These are phyloP conservation scores for Chrysotoxum bicinctum DNA, from an alignment of 2,888 invertebrate species.

Conservation along the genomic window DNA sequence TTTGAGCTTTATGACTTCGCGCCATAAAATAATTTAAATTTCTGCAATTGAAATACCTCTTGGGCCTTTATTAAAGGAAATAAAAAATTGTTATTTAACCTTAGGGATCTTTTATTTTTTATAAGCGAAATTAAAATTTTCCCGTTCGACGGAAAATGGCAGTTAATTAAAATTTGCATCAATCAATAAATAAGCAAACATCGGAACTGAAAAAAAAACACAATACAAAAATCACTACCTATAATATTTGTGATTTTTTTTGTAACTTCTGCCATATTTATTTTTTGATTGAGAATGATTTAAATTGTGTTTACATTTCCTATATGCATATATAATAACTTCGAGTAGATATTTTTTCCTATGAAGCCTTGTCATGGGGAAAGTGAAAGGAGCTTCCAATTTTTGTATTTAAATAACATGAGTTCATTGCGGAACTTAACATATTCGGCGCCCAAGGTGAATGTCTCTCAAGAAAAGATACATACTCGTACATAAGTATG, in stretches of 20 bases:
- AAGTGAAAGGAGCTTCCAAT: not conserved
- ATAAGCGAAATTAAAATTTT: not conserved
- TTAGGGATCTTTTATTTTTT: not conserved
- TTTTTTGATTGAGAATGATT: not conserved
- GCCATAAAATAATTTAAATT: no score
- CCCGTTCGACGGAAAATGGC: not conserved
- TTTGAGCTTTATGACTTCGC: no score
- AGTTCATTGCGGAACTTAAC: not conserved
- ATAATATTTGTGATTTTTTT: not conserved
- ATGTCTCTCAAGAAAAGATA: not conserved
- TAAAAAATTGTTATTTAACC: no score
- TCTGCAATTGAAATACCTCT: no score
- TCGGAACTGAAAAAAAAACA: not conserved
- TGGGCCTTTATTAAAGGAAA: no score
- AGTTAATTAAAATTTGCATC: not conserved
- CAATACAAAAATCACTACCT: not conserved
- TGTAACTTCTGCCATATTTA: constrained; percentile 10
- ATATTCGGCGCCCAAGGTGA: not conserved
- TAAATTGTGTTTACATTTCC: constrained; percentile 14
- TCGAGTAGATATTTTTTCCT: not conserved
- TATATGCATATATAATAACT: no score
- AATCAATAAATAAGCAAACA: constrained; percentile 2
- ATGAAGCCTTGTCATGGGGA: not conserved
- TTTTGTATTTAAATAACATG: not conserved
- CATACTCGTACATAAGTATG: no score